These are phyloP conservation scores for Lordiphosa clarofinis DNA, from an alignment of 1,140 invertebrate species.

Conservation along the genomic window DNA sequence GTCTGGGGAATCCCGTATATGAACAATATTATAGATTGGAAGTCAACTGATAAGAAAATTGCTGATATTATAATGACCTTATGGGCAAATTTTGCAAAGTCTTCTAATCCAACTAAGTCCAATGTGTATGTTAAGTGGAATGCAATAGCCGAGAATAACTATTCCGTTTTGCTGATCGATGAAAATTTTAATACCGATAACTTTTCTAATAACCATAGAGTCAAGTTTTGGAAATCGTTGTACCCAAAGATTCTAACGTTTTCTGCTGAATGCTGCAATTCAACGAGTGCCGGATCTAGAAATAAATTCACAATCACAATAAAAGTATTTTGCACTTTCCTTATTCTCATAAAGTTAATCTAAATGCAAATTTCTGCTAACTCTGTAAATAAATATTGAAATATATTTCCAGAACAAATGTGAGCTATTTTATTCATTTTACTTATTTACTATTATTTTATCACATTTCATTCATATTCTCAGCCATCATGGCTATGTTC, in stretches of 20 bases:
- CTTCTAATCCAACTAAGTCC: conserved; percentile 85
- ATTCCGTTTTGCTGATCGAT: conserved; percentile 86
- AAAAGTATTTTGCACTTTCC: conserved; percentile 29
- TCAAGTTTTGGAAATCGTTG: conserved; percentile 90
- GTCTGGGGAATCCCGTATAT: conserved; percentile 88
- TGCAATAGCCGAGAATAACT: conserved; percentile 82
- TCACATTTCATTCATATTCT: too few species aligned
- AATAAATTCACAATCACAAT: conserved; percentile 16
- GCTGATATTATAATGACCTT: conserved; percentile 88
- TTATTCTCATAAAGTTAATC: conserved; percentile 33
- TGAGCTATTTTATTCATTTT: too few species aligned
- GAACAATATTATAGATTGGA: conserved; percentile 84
- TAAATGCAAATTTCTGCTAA: conserved; percentile 24
- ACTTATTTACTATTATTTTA: too few species aligned
- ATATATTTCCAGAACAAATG: too few species aligned
- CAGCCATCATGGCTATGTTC: too few species aligned
- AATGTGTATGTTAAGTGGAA: conserved; percentile 87
- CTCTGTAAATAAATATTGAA: conserved; percentile 20
- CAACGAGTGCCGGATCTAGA: conserved; percentile 39
- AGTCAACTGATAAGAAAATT: conserved; percentile 86
- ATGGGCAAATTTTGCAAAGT: conserved; percentile 87
- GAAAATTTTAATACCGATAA: conserved; percentile 87
- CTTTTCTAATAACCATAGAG: conserved; percentile 86
- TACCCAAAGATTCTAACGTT: conserved; percentile 87
- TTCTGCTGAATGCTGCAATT: conserved; percentile 86